phyloP scores from a whole-genome alignment of 2,888 invertebrate species.

The Amphipyra tragopoginis region DNA sequence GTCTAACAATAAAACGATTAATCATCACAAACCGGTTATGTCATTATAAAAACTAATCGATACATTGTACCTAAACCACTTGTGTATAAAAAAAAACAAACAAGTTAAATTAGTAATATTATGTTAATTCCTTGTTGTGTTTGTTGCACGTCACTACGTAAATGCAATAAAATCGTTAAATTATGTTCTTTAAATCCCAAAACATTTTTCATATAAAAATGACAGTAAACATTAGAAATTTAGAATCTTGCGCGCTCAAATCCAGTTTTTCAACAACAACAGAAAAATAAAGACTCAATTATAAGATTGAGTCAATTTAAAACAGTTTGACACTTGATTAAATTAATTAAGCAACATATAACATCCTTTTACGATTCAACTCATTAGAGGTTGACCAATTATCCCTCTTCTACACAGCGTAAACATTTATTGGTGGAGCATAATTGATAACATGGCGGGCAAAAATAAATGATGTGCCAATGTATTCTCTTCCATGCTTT shows the following conservation, averaged over 20 bases:
- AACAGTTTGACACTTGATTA: not conserved
- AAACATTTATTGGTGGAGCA: constrained; percentile 16
- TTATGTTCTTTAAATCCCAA: not conserved
- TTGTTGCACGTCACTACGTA: constrained; percentile 3
- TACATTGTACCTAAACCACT: constrained; percentile 10
- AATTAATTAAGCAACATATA: constrained; percentile 6
- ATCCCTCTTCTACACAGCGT: constrained; percentile 9
- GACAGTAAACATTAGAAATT: no score
- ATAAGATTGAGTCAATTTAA: no score
- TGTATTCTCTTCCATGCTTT: constrained; percentile 14
- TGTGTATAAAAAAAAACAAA: constrained; percentile 5
- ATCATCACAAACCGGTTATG: constrained; percentile 30
- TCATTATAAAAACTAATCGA: constrained; percentile 16
- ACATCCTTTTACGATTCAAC: not conserved
- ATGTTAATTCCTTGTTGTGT: not conserved
- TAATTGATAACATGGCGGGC: constrained; percentile 31
- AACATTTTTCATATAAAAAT: no score
- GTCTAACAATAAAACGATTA: constrained; percentile 34
- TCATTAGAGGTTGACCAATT: constrained; percentile 8
- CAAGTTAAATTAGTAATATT: not conserved
- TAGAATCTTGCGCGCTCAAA: no score
- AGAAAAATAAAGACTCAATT: no score
- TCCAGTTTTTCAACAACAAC: no score
- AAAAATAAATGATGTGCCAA: constrained; percentile 22
- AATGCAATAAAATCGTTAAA: constrained; percentile 16